Conservation (phyloP, 2,797 vertebrate genomes). For the Odontamblyopus lacepedii region DNA sequence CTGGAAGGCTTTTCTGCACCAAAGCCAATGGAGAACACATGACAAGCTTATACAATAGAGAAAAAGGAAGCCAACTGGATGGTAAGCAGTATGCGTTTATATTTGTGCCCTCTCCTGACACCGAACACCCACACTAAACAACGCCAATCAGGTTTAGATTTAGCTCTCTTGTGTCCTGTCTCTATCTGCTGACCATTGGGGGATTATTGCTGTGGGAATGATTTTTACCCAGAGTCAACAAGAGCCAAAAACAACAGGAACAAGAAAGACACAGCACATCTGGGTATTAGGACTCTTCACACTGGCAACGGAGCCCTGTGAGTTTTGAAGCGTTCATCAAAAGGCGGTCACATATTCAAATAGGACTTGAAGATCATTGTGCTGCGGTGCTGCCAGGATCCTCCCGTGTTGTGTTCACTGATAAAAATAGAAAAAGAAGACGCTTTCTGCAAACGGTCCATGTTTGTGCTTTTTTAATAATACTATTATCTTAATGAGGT, state of each 20-base stretch:
- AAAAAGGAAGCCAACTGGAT: slow-evolving; percentile 79
- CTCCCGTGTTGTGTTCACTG: slow-evolving; percentile 61
- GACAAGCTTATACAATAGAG: slow-evolving; percentile 93
- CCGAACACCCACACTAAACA: slow-evolving; percentile 54
- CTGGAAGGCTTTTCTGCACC: slow-evolving; percentile 99
- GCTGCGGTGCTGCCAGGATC: slow-evolving; percentile 69
- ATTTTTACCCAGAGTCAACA: slow-evolving; percentile 79
- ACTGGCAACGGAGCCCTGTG: slow-evolving; percentile 64
- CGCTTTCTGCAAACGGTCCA: slow-evolving; percentile 94
- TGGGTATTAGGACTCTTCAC: slow-evolving; percentile 71
- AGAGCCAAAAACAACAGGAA: slow-evolving; percentile 70
- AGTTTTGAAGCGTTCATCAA: slow-evolving; percentile 62
- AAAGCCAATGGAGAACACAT: slow-evolving; percentile 99
- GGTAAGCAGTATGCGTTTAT: slow-evolving; percentile 75
- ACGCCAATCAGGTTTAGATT: slow-evolving; percentile 65
- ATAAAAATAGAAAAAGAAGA: slow-evolving; percentile 77
- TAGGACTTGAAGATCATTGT: slow-evolving; percentile 43
- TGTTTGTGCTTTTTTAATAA: slow-evolving; percentile 99
- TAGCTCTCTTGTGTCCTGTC: slow-evolving; percentile 70
- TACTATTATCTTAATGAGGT: slow-evolving; percentile 99
- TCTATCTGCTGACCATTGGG: slow-evolving; percentile 69
- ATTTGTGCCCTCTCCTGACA: slow-evolving; percentile 64
- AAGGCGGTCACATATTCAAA: slow-evolving; percentile 49
- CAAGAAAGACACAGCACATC: slow-evolving; percentile 74
- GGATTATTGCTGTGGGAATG: slow-evolving; percentile 79